Conservation (phyloP, 2,113 vertebrate genomes). For the Mesoclemmys tuberculata region DNA sequence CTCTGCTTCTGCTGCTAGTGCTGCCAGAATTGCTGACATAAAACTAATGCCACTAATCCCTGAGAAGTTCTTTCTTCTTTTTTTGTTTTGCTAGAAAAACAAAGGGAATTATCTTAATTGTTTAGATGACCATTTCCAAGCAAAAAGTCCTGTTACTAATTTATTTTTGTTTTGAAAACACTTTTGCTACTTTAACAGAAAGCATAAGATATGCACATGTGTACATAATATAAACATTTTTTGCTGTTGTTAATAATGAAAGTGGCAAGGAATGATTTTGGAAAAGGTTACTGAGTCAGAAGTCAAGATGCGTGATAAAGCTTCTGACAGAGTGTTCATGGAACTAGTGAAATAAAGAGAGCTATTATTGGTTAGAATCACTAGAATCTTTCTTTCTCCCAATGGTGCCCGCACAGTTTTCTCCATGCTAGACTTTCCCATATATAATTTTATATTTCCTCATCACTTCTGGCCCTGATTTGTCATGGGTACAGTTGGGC, state of each 20-base stretch:
- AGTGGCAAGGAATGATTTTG: neutral
- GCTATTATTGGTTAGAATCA: neutral
- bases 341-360: neutral
- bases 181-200: neutral
- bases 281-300: neutral
- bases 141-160: neutral
- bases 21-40: no score
- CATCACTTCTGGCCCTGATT: neutral
- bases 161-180: neutral
- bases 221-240: neutral
- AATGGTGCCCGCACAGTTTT: neutral
- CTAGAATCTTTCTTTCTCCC: neutral
- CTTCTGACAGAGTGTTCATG: neutral
- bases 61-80: neutral
- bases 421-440: neutral
- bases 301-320: neutral
- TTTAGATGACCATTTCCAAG: neutral
- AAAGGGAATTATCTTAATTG: neutral
- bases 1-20: neutral
- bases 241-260: neutral
- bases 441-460: neutral
- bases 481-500: neutral
- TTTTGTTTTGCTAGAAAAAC: neutral
- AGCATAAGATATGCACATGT: neutral
- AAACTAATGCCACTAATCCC: neutral